These are phyloP conservation scores for Podiceps cristatus DNA, from an alignment of 2,113 vertebrate species.

Conservation along the genomic window DNA sequence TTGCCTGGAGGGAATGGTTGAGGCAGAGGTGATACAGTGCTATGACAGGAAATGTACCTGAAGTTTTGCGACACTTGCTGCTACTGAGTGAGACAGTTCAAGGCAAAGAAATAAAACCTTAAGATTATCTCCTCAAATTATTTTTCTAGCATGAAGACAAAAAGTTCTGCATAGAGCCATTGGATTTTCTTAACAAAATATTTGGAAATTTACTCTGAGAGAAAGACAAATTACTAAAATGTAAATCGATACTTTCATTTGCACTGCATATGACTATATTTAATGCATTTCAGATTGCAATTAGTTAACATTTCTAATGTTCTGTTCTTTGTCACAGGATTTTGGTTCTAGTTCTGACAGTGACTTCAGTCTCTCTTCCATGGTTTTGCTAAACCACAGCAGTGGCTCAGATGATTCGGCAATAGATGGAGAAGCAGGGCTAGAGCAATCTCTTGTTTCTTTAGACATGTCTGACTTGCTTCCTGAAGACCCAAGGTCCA, in stretches of 20 bases:
- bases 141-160: not conserved
- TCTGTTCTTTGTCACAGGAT: constrained; percentile 79
- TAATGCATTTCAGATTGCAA: not conserved
- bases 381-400: constrained; percentile 95
- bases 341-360: constrained; percentile 89
- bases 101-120: not conserved
- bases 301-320: not conserved
- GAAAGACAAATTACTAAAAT: not conserved
- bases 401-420: constrained; percentile 92
- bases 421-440: constrained; percentile 82
- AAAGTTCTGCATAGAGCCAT: not conserved
- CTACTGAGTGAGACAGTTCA: not conserved
- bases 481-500: constrained; percentile 80
- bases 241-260: not conserved
- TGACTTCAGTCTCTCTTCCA: constrained; percentile 94
- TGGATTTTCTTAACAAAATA: not conserved
- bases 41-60: not conserved
- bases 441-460: constrained; percentile 85
- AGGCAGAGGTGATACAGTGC: not conserved
- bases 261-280: not conserved
- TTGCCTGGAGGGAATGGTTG: not conserved
- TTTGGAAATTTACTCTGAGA: not conserved
- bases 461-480: constrained; percentile 83
- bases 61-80: not conserved
- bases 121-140: not conserved